phyloP scores from a whole-genome alignment of 2,113 vertebrate genomes.

The Protobothrops mucrosquamatus region DNA sequence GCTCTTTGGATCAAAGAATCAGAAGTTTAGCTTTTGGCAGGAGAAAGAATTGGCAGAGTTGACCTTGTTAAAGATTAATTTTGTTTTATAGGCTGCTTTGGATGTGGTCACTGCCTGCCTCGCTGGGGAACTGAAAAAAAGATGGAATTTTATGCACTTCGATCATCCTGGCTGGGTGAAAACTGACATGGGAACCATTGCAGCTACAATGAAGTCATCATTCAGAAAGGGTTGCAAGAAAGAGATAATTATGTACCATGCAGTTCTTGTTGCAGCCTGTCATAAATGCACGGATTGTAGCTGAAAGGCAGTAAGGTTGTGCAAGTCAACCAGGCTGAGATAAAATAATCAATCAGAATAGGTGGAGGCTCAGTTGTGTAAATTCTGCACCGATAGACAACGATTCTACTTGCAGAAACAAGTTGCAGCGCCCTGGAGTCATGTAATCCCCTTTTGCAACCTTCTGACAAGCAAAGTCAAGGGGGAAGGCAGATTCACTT shows the following conservation, averaged over 20 bases:
- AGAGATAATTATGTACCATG: neutral
- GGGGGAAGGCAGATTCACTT: too few species aligned
- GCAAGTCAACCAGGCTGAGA: neutral
- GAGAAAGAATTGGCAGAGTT: neutral
- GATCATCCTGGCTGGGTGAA: conserved; percentile 69
- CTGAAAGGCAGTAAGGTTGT: neutral
- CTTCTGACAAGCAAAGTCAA: too few species aligned
- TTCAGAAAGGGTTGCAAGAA: neutral
- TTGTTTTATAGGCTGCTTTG: conserved; percentile 58
- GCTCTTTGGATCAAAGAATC: neutral
- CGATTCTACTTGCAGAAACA: neutral
- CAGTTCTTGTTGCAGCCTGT: neutral
- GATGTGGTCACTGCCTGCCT: conserved; percentile 60
- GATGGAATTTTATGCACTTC: conserved; percentile 54
- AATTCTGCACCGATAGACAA: neutral
- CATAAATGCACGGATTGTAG: neutral
- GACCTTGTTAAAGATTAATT: neutral
- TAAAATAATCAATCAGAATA: neutral
- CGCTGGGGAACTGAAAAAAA: conserved; percentile 41
- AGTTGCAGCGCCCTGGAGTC: neutral
- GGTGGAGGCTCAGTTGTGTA: neutral
- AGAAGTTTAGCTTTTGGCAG: neutral
- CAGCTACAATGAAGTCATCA: conserved; percentile 22
- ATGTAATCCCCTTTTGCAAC: too few species aligned
- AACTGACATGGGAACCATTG: conserved; percentile 59